A percentile compares a stretch with the other conserved stretches of the same genome.
phyloP scores from a whole-genome alignment of 2,888 invertebrate genomes.

The Heliconius cydno region DNA sequence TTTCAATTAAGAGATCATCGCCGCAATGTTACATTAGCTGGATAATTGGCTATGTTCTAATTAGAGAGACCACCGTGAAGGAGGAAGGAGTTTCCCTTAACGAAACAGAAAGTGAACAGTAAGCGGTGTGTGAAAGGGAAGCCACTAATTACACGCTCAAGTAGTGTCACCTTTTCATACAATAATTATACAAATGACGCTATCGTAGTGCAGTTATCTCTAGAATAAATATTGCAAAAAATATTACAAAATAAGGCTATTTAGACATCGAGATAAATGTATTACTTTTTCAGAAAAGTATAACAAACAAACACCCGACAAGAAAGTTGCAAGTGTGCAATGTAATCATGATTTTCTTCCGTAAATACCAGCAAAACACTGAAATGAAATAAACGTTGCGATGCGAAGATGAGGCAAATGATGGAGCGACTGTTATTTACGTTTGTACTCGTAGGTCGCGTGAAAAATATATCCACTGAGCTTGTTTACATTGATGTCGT shows the following conservation, averaged over 20 bases:
- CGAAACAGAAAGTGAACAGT: constrained; percentile 12
- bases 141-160: background rate
- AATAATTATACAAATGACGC: too few species aligned
- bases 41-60: too few species aligned
- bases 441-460: constrained; percentile 52
- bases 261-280: background rate
- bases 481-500: too few species aligned
- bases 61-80: too few species aligned
- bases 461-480: constrained; percentile 67
- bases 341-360: constrained; percentile 48
- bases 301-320: background rate
- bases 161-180: background rate
- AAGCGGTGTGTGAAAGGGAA: constrained; percentile 2
- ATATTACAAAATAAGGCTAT: background rate
- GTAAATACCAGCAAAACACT: constrained; percentile 65
- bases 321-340: constrained; percentile 43
- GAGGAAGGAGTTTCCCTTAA: too few species aligned
- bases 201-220: background rate
- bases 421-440: constrained; percentile 50
- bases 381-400: constrained; percentile 70
- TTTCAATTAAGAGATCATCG: too few species aligned
- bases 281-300: background rate
- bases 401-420: constrained; percentile 60
- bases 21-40: too few species aligned
- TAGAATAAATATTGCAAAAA: background rate